Conservation (phyloP, 2,888 invertebrate species). For the Ormyrus pomaceus region DNA sequence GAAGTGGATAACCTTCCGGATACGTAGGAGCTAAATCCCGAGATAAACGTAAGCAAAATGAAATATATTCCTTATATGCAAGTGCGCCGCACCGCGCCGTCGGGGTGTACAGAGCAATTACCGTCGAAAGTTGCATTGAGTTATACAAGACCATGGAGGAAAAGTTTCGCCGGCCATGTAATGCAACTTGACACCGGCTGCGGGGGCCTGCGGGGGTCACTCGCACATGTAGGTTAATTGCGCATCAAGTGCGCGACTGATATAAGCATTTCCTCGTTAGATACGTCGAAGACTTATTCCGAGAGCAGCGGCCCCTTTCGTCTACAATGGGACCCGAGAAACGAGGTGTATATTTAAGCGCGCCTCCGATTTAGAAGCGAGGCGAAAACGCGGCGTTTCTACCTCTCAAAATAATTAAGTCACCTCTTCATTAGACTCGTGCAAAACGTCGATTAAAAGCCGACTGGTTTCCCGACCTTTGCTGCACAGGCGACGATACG, state of each 20-base stretch:
- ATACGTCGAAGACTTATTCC: constrained; percentile 36
- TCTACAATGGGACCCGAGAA: too few relatives aligned
- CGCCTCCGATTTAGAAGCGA: not conserved
- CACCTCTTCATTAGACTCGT: not conserved
- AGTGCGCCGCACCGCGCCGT: too few relatives aligned
- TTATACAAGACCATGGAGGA: constrained; percentile 4
- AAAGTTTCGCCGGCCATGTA: constrained; percentile 33
- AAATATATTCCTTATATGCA: not conserved
- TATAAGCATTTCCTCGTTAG: constrained; percentile 56
- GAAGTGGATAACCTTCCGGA: too few relatives aligned
- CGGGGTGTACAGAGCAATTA: not conserved
- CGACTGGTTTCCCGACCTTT: not conserved
- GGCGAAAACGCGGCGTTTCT: not conserved
- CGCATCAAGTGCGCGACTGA: constrained; percentile 57
- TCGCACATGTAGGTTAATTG: constrained; percentile 62
- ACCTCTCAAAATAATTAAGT: constrained; percentile 9
- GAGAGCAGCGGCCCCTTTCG: not conserved
- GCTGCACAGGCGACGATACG: too few relatives aligned
- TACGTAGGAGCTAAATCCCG: too few relatives aligned
- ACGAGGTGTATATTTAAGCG: too few relatives aligned
- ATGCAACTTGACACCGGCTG: constrained; percentile 29
- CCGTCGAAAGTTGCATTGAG: constrained; percentile 10
- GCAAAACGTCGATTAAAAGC: constrained; percentile 5
- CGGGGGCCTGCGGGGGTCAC: constrained; percentile 46
- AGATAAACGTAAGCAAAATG: not conserved